Evolutionary conservation across 2,888 invertebrate species (phyloP).

Genomic region (Ischnura elegans): DNA sequence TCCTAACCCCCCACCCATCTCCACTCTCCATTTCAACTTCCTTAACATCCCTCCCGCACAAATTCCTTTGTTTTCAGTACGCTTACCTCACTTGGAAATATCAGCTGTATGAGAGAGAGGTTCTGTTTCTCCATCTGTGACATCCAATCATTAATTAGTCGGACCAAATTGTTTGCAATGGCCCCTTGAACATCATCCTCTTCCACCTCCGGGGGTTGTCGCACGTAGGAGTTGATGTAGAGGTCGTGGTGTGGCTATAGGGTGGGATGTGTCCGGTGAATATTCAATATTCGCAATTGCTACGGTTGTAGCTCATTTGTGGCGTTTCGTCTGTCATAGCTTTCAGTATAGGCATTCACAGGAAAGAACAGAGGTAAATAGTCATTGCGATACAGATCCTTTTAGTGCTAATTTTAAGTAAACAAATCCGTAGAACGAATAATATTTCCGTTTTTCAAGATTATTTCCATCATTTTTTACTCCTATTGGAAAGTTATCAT

Average conservation of each 20-base stretch:
- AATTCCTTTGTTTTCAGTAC: constrained; percentile 64
- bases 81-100: constrained; percentile 61
- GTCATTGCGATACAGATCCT: too few species aligned
- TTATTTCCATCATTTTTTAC: too few species aligned
- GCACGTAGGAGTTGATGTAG: neutral
- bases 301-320: too few species aligned
- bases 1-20: neutral
- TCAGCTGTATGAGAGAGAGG: constrained; percentile 47
- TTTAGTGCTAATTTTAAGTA: too few species aligned
- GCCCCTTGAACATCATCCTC: neutral
- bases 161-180: constrained; percentile 45
- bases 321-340: too few species aligned
- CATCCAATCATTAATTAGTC: constrained; percentile 64
- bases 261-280: neutral
- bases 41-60: neutral
- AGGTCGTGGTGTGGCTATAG: neutral
- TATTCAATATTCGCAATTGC: constrained; percentile 56
- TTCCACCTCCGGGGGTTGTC: neutral
- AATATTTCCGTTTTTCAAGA: too few species aligned
- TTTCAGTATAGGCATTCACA: too few species aligned
- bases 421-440: too few species aligned
- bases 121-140: constrained; percentile 49
- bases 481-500: too few species aligned
- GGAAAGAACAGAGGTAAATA: too few species aligned
- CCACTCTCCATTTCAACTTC: neutral